Evolutionary conservation across 37 sponge, comb jelly and placozoan genomes (phyloP), one percentile per base, ranked within the genome.

Genomic region (Eunapius fragilis): DNA sequence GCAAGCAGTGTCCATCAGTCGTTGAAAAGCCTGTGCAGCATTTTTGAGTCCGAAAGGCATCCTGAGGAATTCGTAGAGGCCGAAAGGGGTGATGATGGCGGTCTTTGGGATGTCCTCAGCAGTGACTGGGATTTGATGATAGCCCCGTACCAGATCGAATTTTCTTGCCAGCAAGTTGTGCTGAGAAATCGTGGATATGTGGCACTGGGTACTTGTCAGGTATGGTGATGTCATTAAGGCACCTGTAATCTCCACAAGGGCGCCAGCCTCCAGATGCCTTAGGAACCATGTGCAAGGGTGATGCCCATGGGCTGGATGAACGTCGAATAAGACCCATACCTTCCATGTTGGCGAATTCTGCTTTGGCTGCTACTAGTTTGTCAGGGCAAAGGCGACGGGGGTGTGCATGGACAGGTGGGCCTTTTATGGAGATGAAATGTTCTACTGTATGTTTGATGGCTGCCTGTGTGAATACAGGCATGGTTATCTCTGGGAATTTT

Each of bases 271-370:
- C 89, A 25, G 78, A 75, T 13, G 84, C 14, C 48, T 83, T 78
- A 17, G 89, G 86, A 32, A 90, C 86, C 90, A 85, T 90, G 86
- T 90, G 90, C 4, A 81, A 33, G 31, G 86, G 71, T 11, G 86
- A 75, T 14, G 82, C 37, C 80, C 90, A 84, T 58, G 70, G 67
- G 30, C 76, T 81, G 68, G 75, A 81, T 13, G 87, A 87, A 13
- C 70, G 67, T 0, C 76, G 71, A 31, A 87, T 87, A 45, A 87
- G 73, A 25, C 87, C 81, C 78, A 86, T 34, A 3, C 68, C 35
- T 34, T 75, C 34, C 81, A 90, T 85, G 32, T 71, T 23, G 68
- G 37, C 38, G 37, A 90, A 90, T 37, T 90, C 91, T 23, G 10
- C 23, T 24, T 37, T 34, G 23, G 78, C 82, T 2, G 31, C 70